phyloP scores from a whole-genome alignment of 2,113 vertebrate species.

The Platichthys flesus region DNA sequence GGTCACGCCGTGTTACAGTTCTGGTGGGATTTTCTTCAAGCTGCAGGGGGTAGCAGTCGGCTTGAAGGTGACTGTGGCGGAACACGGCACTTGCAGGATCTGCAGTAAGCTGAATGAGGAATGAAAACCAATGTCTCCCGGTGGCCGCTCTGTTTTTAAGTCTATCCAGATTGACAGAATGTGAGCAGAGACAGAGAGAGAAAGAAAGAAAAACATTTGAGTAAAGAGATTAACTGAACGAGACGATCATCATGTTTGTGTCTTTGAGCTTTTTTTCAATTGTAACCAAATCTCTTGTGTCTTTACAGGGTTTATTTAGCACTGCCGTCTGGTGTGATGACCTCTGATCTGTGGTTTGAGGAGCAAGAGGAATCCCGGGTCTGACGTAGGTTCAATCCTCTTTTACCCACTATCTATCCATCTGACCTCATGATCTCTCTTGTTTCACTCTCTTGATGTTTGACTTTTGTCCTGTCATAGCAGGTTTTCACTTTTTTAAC shows the following conservation, averaged over 20 bases:
- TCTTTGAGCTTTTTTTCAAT: constrained; percentile 4
- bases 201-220: background rate
- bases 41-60: constrained; percentile 7
- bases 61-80: constrained; percentile 9
- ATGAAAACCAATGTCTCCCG: background rate
- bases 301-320: constrained; percentile 13
- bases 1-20: constrained; percentile 29
- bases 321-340: constrained; percentile 21
- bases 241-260: background rate
- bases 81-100: constrained; percentile 30
- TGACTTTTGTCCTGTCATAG: too few species aligned
- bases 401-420: background rate
- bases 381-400: constrained; percentile 47
- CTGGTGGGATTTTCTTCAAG: constrained; percentile 8
- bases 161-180: background rate
- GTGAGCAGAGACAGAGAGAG: background rate
- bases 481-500: too few species aligned
- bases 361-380: constrained; percentile 29
- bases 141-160: background rate
- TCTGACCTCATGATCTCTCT: background rate
- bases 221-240: too few species aligned
- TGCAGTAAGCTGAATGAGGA: constrained; percentile 22
- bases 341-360: constrained; percentile 25
- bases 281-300: background rate
- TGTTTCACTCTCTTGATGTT: too few species aligned